Conservation (phyloP, 2,888 invertebrate species). For the Drosophila antonietae region DNA sequence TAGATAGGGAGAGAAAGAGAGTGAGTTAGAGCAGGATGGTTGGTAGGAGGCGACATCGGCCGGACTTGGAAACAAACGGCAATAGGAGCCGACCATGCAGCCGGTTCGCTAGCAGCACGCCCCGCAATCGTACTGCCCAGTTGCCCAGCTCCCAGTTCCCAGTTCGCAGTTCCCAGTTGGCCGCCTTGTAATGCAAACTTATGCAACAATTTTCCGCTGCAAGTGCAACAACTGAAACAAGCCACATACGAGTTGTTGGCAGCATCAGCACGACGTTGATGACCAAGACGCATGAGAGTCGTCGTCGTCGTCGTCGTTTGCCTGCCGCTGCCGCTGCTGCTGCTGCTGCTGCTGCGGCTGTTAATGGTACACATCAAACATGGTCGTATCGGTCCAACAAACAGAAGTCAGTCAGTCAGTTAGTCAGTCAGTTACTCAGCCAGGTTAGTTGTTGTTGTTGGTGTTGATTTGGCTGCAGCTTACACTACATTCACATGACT, state of each 20-base stretch:
- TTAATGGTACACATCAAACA: constrained; percentile 78
- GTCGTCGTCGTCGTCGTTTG: constrained; percentile 55
- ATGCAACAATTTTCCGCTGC: constrained; percentile 77
- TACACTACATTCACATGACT: constrained; percentile 19
- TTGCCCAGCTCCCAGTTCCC: constrained; percentile 18
- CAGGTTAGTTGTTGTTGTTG: constrained; percentile 53
- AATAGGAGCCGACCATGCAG: constrained; percentile 72
- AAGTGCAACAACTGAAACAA: constrained; percentile 74
- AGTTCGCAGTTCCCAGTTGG: constrained; percentile 37
- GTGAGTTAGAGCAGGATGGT: constrained; percentile 13
- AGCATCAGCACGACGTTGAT: constrained; percentile 53
- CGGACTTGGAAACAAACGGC: constrained; percentile 37
- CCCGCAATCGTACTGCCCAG: constrained; percentile 18
- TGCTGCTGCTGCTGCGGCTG: constrained; percentile 43
- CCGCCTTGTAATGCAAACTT: constrained; percentile 70
- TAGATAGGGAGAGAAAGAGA: neutral
- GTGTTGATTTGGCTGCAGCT: constrained; percentile 67
- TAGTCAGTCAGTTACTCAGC: constrained; percentile 59
- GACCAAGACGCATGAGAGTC: constrained; percentile 63
- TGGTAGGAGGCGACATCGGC: constrained; percentile 24
- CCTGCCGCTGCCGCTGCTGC: constrained; percentile 29
- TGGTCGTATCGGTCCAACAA: constrained; percentile 80
- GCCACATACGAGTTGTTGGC: constrained; percentile 45
- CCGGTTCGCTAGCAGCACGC: constrained; percentile 50
- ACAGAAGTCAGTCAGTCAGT: constrained; percentile 77